Evolutionary conservation across 2,113 vertebrate genomes (phyloP).

Genomic region (Motacilla alba): DNA sequence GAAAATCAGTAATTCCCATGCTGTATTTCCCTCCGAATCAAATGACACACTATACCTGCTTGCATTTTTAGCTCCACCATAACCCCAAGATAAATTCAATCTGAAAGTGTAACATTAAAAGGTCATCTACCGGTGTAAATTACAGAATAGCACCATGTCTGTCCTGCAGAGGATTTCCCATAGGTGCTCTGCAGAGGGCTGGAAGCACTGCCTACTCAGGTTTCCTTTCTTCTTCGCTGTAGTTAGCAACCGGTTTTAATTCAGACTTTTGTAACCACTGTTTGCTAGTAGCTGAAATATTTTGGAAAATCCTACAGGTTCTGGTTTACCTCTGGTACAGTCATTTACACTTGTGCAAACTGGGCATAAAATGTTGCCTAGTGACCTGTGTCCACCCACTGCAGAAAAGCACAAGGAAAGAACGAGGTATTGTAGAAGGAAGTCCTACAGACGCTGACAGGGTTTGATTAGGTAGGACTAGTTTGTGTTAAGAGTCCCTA

Average conservation of each 20-base stretch:
- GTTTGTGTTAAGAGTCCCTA: background rate
- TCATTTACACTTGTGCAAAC: background rate
- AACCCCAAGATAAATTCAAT: background rate
- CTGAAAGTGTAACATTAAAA: background rate
- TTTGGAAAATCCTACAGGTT: background rate
- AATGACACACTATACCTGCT: background rate
- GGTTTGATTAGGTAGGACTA: background rate
- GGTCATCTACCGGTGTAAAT: background rate
- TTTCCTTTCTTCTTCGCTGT: background rate
- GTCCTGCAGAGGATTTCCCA: background rate
- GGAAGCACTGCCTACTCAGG: background rate
- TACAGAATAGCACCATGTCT: background rate
- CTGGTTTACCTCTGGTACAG: background rate
- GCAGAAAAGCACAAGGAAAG: background rate
- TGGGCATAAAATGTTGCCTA: background rate
- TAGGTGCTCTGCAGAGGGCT: background rate
- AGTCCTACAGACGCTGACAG: background rate
- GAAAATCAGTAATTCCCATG: background rate
- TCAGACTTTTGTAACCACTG: background rate
- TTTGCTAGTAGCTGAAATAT: background rate
- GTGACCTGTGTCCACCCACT: background rate
- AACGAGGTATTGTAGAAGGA: rapidly evolving
- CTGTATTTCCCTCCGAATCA: background rate
- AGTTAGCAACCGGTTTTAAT: background rate
- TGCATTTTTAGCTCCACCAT: background rate